These are phyloP conservation scores for Nezara viridula DNA, from an alignment of 2,888 invertebrate species.

Conservation along the genomic window DNA sequence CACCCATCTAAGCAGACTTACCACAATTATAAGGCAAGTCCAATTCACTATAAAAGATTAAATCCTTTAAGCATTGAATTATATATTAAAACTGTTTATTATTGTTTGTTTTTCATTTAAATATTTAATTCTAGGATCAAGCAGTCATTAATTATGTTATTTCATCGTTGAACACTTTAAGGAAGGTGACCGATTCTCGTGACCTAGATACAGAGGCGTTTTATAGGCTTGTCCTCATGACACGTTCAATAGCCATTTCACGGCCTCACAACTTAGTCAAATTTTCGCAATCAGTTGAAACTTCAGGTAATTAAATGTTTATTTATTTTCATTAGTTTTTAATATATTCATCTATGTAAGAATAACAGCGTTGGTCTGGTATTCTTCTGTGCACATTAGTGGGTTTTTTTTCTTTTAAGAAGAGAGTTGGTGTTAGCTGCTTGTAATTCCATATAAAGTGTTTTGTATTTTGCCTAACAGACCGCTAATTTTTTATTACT, in stretches of 20 bases:
- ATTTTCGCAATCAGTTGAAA: conserved; percentile 68
- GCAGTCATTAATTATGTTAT: conserved; percentile 85
- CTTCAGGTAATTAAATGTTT: conserved; percentile 43
- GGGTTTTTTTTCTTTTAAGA: not conserved
- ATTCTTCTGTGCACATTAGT: not conserved
- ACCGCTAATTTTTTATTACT: not conserved
- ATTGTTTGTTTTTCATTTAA: not conserved
- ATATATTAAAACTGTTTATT: not conserved
- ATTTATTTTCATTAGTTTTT: not conserved
- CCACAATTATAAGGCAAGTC: conserved; percentile 86
- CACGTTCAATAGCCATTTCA: conserved; percentile 86
- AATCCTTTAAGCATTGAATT: not conserved
- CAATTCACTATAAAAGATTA: not conserved
- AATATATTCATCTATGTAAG: not conserved
- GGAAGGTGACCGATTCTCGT: conserved; percentile 75
- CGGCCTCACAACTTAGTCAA: conserved; percentile 85
- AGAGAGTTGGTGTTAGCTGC: not conserved
- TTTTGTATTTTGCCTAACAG: not conserved
- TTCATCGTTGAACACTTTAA: conserved; percentile 77
- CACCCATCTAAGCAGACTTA: conserved; percentile 81
- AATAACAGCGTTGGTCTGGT: not conserved
- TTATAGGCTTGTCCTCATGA: conserved; percentile 86
- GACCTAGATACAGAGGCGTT: conserved; percentile 87
- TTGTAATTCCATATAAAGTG: not conserved
- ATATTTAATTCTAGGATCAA: conserved; percentile 76